Evolutionary conservation across 1,140 invertebrate genomes (phyloP).

Genomic region (Bombus haemorrhoidalis): DNA sequence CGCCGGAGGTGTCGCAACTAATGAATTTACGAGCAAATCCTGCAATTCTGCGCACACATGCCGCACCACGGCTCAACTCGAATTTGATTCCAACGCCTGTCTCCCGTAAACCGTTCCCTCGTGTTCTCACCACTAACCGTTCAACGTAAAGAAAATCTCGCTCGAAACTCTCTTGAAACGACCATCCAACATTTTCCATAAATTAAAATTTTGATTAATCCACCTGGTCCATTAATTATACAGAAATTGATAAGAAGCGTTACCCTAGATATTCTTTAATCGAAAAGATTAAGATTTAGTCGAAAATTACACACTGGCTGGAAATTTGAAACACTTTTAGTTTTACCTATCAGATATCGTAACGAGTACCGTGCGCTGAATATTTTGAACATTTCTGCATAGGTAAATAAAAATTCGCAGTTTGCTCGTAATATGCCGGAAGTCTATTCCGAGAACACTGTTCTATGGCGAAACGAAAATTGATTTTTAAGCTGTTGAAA

Average conservation of each 20-base stretch:
- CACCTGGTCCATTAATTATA: not conserved
- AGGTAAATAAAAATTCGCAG: too few species aligned
- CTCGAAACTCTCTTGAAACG: not conserved
- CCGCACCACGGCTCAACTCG: not conserved
- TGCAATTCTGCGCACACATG: not conserved
- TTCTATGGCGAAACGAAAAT: too few species aligned
- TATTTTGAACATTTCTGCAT: too few species aligned
- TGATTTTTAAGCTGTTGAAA: too few species aligned
- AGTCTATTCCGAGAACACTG: too few species aligned
- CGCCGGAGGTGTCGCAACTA: not conserved
- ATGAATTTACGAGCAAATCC: constrained; percentile 22
- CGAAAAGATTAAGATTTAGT: not conserved
- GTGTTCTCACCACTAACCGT: not conserved
- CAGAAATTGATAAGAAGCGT: too few species aligned
- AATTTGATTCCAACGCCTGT: not conserved
- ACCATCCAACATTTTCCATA: not conserved
- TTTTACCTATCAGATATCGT: too few species aligned
- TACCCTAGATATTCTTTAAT: not conserved
- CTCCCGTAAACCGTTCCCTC: not conserved
- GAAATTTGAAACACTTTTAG: too few species aligned
- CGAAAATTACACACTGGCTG: too few species aligned
- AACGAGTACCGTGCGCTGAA: too few species aligned
- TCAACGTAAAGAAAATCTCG: not conserved
- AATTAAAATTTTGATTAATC: not conserved
- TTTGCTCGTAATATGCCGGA: too few species aligned